Evolutionary conservation across 2,888 invertebrate genomes (phyloP), one percentile per base, ranked within the genome.

Genomic region (Ceriagrion tenellum): DNA sequence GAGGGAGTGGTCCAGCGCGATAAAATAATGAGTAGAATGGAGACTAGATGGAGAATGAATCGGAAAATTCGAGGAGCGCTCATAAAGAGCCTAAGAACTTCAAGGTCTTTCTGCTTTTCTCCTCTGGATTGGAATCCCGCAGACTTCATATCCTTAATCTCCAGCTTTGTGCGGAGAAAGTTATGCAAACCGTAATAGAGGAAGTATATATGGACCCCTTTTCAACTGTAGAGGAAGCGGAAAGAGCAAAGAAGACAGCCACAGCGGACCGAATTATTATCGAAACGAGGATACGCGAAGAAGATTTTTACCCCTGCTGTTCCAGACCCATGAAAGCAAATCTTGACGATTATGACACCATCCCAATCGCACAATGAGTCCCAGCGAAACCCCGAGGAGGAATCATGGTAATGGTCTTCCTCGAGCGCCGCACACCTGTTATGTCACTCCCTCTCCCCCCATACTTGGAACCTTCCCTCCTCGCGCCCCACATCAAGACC

Each of bases 281-380:
- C 81, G 30, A 81, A 35, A 81, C 81, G 35, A 26, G 81, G 35
- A 81, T 81, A 13, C n/a, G 16, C 81, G 26, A 35, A 6, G 1
- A 81, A 81, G 35, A 30, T 18, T 35, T 35, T 35, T 20, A 59
- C 35, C 81, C 81, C 81, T n/a, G 81, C 81, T 81, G 81, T 81
- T 30, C 35, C 35, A 6, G 35, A 81, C 81, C 35, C 30, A n/a
- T 30, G 81, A 81, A 35, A 81, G 81, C 81, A 35, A 35, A 81
- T n/a, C 35, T 81, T 81, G 30, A 81, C 81, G 81, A 81, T 81
- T 81, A 81, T 81, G 81, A 81, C 81, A 81, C 81, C 81, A 35
- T 26, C 81, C 30, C 26, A 13, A 35, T 35, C 81, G 30, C 81
- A 81, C 81, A 81, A 81, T 26, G 35, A 81, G 30, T n/a, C 30